Base-by-base conservation (phyloP, 2,113 vertebrate species). In the Chascanopsetta lugubris region DNA sequence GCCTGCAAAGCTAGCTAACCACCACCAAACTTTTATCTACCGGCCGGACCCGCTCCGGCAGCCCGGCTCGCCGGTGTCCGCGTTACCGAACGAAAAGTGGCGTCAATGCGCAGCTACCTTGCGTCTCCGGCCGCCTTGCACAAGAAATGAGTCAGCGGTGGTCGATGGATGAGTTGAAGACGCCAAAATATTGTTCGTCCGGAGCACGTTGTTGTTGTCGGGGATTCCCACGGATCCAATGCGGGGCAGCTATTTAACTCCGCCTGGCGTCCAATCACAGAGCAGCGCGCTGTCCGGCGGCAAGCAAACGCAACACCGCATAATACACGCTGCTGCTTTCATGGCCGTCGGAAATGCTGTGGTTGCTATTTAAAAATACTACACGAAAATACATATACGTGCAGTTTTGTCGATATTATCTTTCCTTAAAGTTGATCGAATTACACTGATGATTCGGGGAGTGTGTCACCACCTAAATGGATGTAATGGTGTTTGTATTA, bases 161-260 rank as follows among this genome's bases (percentile, higher is more conserved):
- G 1, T 12, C 3, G 0, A 15, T n/a, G n/a, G 51, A 2, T 7
- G 3, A 20, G 8, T 0, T 1, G 3, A n/a, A 53, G 22, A 2
- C 1, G 3, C 0, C 79, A 68, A 70, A 88, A 86, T 84, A 71
- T 84, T 87, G 59, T 0, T 0, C 0, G 3, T 0, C 1, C 0
- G 12, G 15, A 84, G 25, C 81, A 84, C 85, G 83, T 25, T 88
- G 71, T 27, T 4, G 11, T 29, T 2, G 15, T 13, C 2, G 85
- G 85, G 83, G 78, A 80, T 65, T 87, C 54, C 82, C 84, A 60
- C 4, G 0, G 29, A 64, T 4, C 6, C 12, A 15, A 5, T 12
- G 24, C 5, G 18, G 18, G 13, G 5, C 29, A 18, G 34, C 29
- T 30, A 29, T 46, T 58, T 67, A 56, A 29, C 1, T 1, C 2